phyloP scores from a whole-genome alignment of 2,888 invertebrate genomes.

The Plebejus argus region DNA sequence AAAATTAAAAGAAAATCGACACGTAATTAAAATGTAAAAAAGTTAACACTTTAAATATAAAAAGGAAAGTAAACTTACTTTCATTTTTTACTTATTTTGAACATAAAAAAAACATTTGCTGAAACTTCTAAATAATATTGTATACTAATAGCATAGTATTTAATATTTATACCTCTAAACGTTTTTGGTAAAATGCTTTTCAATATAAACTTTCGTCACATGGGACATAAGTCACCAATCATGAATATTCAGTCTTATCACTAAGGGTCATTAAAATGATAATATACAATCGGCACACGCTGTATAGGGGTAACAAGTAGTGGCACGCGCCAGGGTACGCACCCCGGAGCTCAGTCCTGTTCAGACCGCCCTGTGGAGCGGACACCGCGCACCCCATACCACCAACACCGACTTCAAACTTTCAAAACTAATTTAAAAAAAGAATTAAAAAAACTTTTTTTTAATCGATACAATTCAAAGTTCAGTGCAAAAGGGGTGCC shows the following conservation, averaged over 20 bases:
- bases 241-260: neutral
- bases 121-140: no score
- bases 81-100: no score
- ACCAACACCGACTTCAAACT: conserved; percentile 44
- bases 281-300: conserved; percentile 45
- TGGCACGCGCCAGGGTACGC: conserved; percentile 67
- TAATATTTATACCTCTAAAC: no score
- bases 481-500: conserved; percentile 62
- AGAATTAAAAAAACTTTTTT: conserved; percentile 19
- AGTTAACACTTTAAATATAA: no score
- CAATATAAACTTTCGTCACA: no score
- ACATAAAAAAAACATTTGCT: no score
- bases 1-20: no score
- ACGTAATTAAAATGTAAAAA: no score
- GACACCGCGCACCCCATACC: conserved; percentile 69
- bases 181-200: no score
- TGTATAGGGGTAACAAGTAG: conserved; percentile 57
- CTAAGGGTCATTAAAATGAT: neutral
- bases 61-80: no score
- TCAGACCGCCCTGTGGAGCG: conserved; percentile 67
- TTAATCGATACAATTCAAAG: conserved; percentile 36
- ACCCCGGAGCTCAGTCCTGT: conserved; percentile 68
- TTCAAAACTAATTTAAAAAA: conserved; percentile 41
- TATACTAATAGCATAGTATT: no score
- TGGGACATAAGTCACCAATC: no score